phyloP scores from a whole-genome alignment of 2,888 invertebrate genomes.

The Nasonia oneida region DNA sequence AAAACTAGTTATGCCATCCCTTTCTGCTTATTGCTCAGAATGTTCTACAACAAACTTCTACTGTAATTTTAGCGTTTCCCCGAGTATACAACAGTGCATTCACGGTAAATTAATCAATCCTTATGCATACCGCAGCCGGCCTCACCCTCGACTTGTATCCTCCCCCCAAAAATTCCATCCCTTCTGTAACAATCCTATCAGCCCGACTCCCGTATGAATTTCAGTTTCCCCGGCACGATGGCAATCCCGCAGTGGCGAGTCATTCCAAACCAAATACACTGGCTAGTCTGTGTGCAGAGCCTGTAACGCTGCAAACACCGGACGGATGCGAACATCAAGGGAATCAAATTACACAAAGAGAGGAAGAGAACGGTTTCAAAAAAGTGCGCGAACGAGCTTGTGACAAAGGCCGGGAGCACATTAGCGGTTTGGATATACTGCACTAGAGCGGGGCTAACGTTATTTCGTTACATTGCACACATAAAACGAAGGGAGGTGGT shows the following conservation, averaged over 20 bases:
- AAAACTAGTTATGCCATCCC: background rate
- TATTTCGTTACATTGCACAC: constrained; percentile 4
- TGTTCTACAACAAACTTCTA: background rate
- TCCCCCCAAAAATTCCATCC: background rate
- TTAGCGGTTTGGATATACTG: background rate
- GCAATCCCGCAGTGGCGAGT: background rate
- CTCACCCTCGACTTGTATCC: background rate
- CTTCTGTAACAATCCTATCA: background rate
- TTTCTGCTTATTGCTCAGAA: background rate
- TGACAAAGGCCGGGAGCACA: background rate
- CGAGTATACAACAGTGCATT: background rate
- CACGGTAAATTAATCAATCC: background rate
- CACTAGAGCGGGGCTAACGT: background rate
- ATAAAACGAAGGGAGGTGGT: background rate
- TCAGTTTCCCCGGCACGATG: background rate
- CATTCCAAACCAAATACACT: constrained; percentile 5
- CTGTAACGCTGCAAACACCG: background rate
- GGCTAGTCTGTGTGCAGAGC: background rate
- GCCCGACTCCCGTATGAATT: background rate
- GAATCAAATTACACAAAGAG: constrained; percentile 8
- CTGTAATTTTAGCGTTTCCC: background rate
- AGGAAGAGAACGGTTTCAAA: background rate
- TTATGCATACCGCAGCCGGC: background rate
- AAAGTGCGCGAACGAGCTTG: background rate
- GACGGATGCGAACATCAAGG: background rate